Evolutionary conservation across 2,888 invertebrate species (phyloP), one percentile per base, ranked within the genome.

Genomic region (Chrysotoxum bicinctum): DNA sequence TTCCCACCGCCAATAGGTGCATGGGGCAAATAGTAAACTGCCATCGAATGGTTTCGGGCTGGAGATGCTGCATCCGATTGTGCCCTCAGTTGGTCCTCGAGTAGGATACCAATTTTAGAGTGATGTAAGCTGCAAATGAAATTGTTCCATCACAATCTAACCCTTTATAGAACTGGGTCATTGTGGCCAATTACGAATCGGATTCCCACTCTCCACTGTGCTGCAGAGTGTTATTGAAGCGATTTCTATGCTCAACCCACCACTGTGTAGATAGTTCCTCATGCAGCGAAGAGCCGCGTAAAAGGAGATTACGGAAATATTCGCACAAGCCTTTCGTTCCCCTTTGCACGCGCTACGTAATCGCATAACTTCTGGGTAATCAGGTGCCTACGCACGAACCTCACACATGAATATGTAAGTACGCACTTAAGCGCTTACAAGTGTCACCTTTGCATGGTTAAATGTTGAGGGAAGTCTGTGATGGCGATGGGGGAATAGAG

Each of bases 311-410:
- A 58, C 70, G 35, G 26, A 40, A 12, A 48, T 56, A 48, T 62
- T 52, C 77, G 52, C 50, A 60, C 26, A 60, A 40, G 62, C 54
- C 77, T 64, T 80, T 62, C 54, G 56, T 40, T 62, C 10, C 32
- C 14, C 21, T 50, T 45, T 79, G 30, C 75, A 75, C 37, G 45
- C 80, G 69, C 64, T 40, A 35, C 37, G 81, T 88, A 89, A 89
- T 89, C 89, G 88, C 88, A 89, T 89, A 89, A 89, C 88, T 89
- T 89, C 88, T 89, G 89, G 89, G 88, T 89, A 89, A 89, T 89
- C 89, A 88, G 89, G 88, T 89, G 88, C 89, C 89, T 89, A 89
- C 89, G 89, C 89, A 89, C 87, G 81, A 86, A 81, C 66, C 68
- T 37, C 52, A 77, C 78, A 77, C 86, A 82, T 82, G 86, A 86